Evolutionary conservation across 2,888 invertebrate genomes (phyloP).

Genomic region (Tinea trinotella): DNA sequence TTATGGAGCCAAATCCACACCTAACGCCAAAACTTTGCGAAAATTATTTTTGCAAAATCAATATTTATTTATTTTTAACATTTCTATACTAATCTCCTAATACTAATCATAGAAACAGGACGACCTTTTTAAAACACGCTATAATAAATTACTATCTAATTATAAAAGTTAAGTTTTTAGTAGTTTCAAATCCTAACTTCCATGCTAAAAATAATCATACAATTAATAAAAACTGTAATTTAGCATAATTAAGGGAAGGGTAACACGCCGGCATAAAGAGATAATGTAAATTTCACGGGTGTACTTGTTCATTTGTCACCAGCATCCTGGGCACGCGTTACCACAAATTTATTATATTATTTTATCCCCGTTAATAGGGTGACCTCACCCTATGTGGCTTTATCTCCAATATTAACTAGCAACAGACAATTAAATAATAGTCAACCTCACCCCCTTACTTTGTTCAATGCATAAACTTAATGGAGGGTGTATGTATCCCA

Average conservation of each 20-base stretch:
- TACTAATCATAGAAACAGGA: too few species aligned
- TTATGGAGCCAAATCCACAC: too few species aligned
- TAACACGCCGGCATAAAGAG: conserved; percentile 44
- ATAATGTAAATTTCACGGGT: conserved; percentile 68
- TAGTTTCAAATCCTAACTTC: too few species aligned
- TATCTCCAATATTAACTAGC: conserved; percentile 35
- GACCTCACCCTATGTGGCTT: conserved; percentile 47
- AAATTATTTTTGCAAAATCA: too few species aligned
- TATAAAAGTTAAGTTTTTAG: too few species aligned
- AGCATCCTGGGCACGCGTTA: conserved; percentile 67
- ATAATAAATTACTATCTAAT: too few species aligned
- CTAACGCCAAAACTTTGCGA: too few species aligned
- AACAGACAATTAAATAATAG: conserved; percentile 48
- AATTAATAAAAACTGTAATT: conserved; percentile 27
- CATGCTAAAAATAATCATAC: too few species aligned
- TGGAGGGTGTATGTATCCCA: neutral
- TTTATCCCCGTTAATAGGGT: conserved; percentile 42
- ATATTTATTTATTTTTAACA: too few species aligned
- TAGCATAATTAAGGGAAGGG: conserved; percentile 62
- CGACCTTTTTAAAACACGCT: too few species aligned
- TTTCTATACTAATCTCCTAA: too few species aligned
- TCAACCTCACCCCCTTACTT: conserved; percentile 22
- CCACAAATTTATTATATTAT: conserved; percentile 59
- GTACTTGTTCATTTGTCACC: conserved; percentile 63
- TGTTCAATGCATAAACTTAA: conserved; percentile 21